Conservation (phyloP, 2,113 vertebrate species). For the Pogona vitticeps region DNA sequence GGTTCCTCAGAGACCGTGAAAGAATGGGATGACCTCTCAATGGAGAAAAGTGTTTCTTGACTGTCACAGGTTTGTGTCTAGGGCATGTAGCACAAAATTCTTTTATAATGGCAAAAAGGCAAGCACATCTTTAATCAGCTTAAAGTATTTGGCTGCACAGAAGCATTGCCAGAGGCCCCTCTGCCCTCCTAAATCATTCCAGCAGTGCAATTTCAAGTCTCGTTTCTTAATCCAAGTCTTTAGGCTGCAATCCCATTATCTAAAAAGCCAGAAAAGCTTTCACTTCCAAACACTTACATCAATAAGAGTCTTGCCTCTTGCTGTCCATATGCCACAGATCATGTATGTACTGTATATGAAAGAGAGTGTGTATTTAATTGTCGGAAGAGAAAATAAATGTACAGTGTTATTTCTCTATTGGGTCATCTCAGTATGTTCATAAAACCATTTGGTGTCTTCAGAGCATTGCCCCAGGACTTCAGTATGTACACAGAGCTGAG, state of each 20-base stretch:
- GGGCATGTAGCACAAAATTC: slow-evolving; percentile 1
- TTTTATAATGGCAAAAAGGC: slow-evolving; percentile 9
- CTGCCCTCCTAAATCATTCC: slow-evolving; percentile 9
- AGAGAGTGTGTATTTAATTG: not conserved
- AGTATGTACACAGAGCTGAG: not conserved
- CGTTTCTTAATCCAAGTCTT: not conserved
- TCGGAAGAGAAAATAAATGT: not conserved
- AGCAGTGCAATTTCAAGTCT: not conserved
- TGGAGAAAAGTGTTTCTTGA: not conserved
- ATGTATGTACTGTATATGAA: not conserved
- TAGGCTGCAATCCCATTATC: slow-evolving; percentile 8
- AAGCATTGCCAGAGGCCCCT: not conserved
- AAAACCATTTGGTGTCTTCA: not conserved
- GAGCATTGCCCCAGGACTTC: not conserved
- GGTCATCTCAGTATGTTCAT: not conserved
- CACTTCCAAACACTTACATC: not conserved
- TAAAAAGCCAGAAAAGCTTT: not conserved
- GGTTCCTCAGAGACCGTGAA: no score
- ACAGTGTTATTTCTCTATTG: not conserved
- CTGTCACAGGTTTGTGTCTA: not conserved
- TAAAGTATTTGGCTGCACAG: not conserved
- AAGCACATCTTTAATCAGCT: slow-evolving; percentile 17
- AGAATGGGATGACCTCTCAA: not conserved
- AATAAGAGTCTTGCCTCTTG: not conserved
- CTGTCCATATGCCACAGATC: not conserved